Evolutionary conservation across 2,797 vertebrate genomes (phyloP).

Genomic region (Chelmon rostratus): DNA sequence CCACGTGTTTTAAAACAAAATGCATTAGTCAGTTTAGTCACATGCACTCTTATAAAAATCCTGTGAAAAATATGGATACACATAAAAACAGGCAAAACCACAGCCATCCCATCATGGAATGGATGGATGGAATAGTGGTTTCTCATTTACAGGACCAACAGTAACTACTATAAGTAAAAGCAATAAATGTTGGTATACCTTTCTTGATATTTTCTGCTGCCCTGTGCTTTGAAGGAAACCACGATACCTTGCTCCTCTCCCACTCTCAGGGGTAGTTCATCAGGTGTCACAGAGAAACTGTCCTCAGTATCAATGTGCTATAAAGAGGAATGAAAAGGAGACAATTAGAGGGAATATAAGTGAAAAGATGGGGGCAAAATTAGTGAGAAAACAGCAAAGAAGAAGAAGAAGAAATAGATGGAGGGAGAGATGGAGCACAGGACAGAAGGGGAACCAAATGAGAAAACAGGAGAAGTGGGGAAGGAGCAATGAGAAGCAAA

Average conservation of each 20-base stretch:
- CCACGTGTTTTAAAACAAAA: neutral
- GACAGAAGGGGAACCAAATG: neutral
- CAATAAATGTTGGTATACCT: conserved; percentile 81
- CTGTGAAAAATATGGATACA: neutral
- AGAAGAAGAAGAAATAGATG: neutral
- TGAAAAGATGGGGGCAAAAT: neutral
- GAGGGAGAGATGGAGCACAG: neutral
- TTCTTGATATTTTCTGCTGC: conserved; percentile 74
- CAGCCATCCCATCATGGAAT: neutral
- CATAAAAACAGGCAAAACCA: neutral
- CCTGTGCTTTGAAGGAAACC: conserved; percentile 88
- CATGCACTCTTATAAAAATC: no score
- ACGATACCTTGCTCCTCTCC: conserved; percentile 88
- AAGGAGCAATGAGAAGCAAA: neutral
- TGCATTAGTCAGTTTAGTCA: neutral
- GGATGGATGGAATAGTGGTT: neutral
- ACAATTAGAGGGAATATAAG: neutral
- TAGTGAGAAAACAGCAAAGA: neutral
- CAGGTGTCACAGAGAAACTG: conserved; percentile 90
- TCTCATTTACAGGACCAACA: conserved; percentile 1
- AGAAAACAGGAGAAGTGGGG: neutral
- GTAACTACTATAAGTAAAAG: neutral
- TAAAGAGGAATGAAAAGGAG: conserved; percentile 4
- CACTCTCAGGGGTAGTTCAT: conserved; percentile 87
- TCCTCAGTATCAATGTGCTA: conserved; percentile 85